These are phyloP conservation scores for Cyclargus thomasi DNA, from an alignment of 1,140 invertebrate species.

Conservation along the genomic window DNA sequence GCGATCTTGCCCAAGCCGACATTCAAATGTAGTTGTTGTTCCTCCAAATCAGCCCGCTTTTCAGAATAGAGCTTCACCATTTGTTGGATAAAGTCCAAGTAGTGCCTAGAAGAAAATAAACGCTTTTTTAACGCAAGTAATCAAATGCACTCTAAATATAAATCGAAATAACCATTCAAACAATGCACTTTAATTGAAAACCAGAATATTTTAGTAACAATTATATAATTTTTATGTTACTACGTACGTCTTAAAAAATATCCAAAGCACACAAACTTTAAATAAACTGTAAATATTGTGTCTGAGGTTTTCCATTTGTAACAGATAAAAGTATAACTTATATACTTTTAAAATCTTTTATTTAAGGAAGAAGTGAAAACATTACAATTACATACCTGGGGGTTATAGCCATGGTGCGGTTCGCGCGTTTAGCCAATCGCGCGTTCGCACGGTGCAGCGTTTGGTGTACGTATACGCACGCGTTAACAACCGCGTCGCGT, in stretches of 20 bases:
- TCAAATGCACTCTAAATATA: too few species aligned
- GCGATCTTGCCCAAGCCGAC: conserved; percentile 99
- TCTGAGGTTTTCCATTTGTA: too few species aligned
- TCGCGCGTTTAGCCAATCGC: conserved; percentile 91
- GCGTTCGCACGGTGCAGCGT: conserved; percentile 96
- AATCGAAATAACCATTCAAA: too few species aligned
- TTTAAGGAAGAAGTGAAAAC: too few species aligned
- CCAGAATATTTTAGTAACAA: too few species aligned
- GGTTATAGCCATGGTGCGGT: conserved; percentile 97
- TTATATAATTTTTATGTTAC: too few species aligned
- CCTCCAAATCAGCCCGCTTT: conserved; percentile 97
- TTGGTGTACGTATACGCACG: conserved; percentile 98
- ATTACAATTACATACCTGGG: conserved; percentile 78
- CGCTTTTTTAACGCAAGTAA: not conserved
- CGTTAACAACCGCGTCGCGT: conserved; percentile 97
- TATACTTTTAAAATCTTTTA: too few species aligned
- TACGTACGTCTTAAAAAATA: too few species aligned
- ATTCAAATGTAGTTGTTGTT: conserved; percentile 98
- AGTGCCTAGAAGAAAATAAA: conserved; percentile 81
- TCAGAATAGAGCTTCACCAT: conserved; percentile 99
- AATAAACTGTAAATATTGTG: too few species aligned
- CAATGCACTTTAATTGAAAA: too few species aligned
- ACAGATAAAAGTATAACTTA: too few species aligned
- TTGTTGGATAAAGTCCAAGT: conserved; percentile 99
- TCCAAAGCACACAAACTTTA: too few species aligned